Base-by-base conservation (phyloP, 2,888 invertebrate species). In the Himalopsyche japonica region DNA sequence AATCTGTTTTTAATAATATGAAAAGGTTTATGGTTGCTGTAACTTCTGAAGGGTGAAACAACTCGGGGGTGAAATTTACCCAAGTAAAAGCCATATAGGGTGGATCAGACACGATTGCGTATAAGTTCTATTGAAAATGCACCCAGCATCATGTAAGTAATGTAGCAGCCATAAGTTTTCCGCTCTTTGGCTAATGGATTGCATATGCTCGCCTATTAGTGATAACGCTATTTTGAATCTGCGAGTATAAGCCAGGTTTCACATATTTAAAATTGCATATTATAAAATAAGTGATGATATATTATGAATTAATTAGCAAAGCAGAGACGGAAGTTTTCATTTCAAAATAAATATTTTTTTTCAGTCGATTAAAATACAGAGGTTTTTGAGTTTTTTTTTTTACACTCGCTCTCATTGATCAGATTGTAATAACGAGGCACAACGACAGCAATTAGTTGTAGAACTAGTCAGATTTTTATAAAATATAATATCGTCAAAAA, bases 71-170 rank as follows among this genome's bases (percentile, higher is more conserved):
- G 70, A 70, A 70, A 70, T 24, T 12, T 30, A 30, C 70, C 70
- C 12, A 27, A 15, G 70, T 15, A 27, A 70, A 70, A 70, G 20
- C 70, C 27, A 30, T 49, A 78, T 24, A 30, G 34, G 43, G 37
- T 27, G 82, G 82, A 37, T n/a, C 47, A 37, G 32, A 76, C 80
- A 76, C 49, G 80, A 80, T 32, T 27, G 30, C 49, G 83, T 83
- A 79, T 85, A 77, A 82, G 83, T 81, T 80, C 83, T 81, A 81
- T 85, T 83, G 82, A 82, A 85, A 79, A 64, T 79, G 43, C 49
- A 43, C 34, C 47, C 78, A 82, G 48, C 77, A 79, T 79, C 24
- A 27, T 64, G 10, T 64, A 1, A 37, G 43, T 37, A 81, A 32
- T 12, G 5, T 47, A 76, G n/a, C n/a, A 24, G 24, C 43, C 57